These are phyloP conservation scores for Ursus arctos DNA, from an alignment of 2,113 vertebrate genomes.

Conservation along the genomic window DNA sequence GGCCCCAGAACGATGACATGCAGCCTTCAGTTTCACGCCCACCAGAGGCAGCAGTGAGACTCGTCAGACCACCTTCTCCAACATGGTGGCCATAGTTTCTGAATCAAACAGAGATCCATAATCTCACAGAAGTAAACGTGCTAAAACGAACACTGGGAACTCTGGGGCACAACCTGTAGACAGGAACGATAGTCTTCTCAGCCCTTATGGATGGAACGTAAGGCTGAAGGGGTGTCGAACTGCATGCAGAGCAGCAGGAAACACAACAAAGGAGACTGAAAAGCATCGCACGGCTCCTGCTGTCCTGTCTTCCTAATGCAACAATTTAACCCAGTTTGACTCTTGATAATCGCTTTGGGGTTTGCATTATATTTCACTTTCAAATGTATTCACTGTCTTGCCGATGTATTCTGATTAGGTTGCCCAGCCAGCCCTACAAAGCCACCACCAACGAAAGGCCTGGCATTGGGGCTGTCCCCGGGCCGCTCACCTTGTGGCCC, in stretches of 20 bases:
- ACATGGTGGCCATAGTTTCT: fast-evolving
- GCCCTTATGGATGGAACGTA: fast-evolving
- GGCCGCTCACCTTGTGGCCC: too few species aligned
- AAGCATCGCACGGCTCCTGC: fast-evolving
- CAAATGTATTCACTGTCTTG: fast-evolving
- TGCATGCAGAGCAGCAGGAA: fast-evolving
- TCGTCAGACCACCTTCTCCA: fast-evolving
- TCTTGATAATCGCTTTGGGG: not conserved
- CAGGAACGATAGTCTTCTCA: not conserved
- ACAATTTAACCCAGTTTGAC: not conserved
- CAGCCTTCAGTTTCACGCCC: not conserved
- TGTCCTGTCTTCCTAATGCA: not conserved
- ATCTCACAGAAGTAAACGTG: not conserved
- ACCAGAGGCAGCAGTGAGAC: fast-evolving
- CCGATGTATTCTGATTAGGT: too few species aligned
- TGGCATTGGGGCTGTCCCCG: fast-evolving
- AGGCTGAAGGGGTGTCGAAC: not conserved
- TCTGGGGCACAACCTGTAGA: not conserved
- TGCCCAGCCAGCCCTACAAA: not conserved
- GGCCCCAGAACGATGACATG: fast-evolving
- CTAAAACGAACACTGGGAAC: not conserved
- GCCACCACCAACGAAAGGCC: fast-evolving
- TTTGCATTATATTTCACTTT: fast-evolving
- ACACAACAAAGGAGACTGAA: fast-evolving
- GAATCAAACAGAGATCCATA: not conserved